These are phyloP conservation scores for Cynaeus angustus DNA, from an alignment of 2,888 invertebrate species.

Conservation along the genomic window DNA sequence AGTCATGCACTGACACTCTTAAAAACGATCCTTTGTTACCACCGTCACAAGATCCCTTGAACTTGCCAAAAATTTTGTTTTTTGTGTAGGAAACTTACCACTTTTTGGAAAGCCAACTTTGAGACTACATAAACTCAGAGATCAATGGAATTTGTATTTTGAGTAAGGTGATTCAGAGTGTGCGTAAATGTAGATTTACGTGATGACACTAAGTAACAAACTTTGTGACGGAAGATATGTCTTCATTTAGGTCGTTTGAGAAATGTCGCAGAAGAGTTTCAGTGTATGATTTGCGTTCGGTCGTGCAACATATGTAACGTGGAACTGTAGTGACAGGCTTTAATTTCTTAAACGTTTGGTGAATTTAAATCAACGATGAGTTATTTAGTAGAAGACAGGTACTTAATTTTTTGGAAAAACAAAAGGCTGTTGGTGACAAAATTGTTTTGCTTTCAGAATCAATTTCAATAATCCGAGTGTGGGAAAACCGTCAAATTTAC, in stretches of 20 bases:
- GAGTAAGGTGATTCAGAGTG: constrained; percentile 27
- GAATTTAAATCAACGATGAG: constrained; percentile 24
- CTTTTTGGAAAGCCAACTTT: neutral
- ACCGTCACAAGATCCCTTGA: neutral
- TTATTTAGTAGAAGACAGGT: constrained; percentile 38
- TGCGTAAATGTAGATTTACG: constrained; percentile 28
- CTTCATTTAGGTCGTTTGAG: constrained; percentile 34
- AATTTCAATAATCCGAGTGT: constrained; percentile 82
- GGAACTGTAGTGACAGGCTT: neutral
- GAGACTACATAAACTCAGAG: neutral
- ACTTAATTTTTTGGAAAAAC: constrained; percentile 3
- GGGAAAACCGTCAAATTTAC: constrained; percentile 85
- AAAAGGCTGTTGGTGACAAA: neutral
- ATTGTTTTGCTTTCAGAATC: constrained; percentile 75
- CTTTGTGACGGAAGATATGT: constrained; percentile 30
- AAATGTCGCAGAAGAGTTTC: constrained; percentile 20
- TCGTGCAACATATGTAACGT: constrained; percentile 14
- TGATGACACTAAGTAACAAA: constrained; percentile 30
- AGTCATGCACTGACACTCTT: neutral
- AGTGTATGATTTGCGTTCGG: constrained; percentile 22
- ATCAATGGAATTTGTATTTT: constrained; percentile 26
- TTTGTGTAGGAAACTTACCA: neutral
- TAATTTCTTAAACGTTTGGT: neutral
- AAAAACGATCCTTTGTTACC: neutral
- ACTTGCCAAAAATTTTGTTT: constrained; percentile 13